Percentiles rank a stretch among this genome's conserved stretches.
phyloP scores from a whole-genome alignment of 2,888 invertebrate genomes.

The Campoplex capitator region DNA sequence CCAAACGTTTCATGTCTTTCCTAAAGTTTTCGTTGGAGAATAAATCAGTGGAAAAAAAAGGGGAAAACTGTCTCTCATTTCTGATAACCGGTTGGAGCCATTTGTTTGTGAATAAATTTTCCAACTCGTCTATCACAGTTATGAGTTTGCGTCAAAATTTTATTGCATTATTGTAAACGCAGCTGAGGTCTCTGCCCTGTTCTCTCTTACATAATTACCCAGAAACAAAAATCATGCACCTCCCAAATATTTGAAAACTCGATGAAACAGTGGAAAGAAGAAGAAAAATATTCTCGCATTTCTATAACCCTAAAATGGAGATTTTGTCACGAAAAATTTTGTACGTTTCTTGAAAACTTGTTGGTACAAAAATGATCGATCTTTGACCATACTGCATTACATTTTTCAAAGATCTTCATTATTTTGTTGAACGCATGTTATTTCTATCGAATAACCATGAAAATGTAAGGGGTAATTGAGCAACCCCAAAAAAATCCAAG shows the following conservation, averaged over 20 bases:
- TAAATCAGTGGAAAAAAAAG: not conserved
- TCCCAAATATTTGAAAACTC: not conserved
- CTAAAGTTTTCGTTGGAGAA: not conserved
- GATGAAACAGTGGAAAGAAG: not conserved
- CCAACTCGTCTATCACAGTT: not conserved
- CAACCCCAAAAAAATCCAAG: conserved; percentile 1
- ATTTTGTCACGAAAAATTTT: not conserved
- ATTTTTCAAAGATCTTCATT: not conserved
- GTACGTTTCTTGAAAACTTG: not conserved
- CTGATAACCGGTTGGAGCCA: not conserved
- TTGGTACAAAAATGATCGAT: conserved; percentile 25
- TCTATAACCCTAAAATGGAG: conserved; percentile 8
- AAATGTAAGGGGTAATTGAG: not conserved
- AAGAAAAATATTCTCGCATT: not conserved
- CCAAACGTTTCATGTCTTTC: not conserved
- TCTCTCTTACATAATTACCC: not conserved
- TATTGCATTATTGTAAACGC: not conserved
- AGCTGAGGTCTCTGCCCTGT: not conserved
- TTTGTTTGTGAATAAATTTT: not conserved
- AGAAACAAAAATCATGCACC: not conserved
- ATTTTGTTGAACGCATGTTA: not conserved
- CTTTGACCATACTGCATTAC: conserved; percentile 23
- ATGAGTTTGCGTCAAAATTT: not conserved
- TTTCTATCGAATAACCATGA: not conserved
- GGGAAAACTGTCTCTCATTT: not conserved